Evolutionary conservation across 1,140 invertebrate genomes (phyloP), one percentile per base, ranked within the genome.

Genomic region (Lepidurus apus): DNA sequence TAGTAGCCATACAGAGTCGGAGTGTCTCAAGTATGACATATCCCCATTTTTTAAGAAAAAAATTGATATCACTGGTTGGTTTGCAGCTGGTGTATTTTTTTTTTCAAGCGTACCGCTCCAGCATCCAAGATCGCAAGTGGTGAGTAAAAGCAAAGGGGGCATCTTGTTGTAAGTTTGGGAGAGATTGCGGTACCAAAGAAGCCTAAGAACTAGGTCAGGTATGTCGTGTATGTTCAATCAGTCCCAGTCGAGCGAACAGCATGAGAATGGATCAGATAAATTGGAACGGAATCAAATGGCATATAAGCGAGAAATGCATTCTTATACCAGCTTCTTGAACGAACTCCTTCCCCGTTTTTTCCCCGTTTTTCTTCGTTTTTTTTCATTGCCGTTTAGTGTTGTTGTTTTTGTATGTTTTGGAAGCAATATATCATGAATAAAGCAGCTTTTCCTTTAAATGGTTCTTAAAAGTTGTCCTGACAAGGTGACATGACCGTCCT

Each of bases 161-260:
- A 65, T 65, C 53, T 65, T 65, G 53, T 21, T 65, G 53, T 21
- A 2, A 65, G 53, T 65, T 65, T 65, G 8, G 53, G 53, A 65
- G 13, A 65, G 53, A 65, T 65, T 65, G 53, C 53, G 13, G 9
- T 11, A 13, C 17, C 53, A 13, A 65, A 65, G 13, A 65, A 65
- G 53, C 53, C 7, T 17, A 21, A 65, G 13, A 65, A 65, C 53
- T 65, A 65, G 53, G 53, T 65, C 53, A 65, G 53, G 53, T 65
- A 65, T 65, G 53, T 65, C 53, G 53, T 65, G 53, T 65, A 65
- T 65, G 53, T 65, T 65, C 53, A 65, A 65, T 65, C 53, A 65
- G 53, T 65, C 53, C 17, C 53, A 65, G 53, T 17, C 13, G 9
- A 65, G 53, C 53, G 53, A 65, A 65, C 53, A 65, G 53, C 53